These are phyloP conservation scores for Eudemis profundana DNA, from an alignment of 2,888 invertebrate genomes.

Conservation along the genomic window DNA sequence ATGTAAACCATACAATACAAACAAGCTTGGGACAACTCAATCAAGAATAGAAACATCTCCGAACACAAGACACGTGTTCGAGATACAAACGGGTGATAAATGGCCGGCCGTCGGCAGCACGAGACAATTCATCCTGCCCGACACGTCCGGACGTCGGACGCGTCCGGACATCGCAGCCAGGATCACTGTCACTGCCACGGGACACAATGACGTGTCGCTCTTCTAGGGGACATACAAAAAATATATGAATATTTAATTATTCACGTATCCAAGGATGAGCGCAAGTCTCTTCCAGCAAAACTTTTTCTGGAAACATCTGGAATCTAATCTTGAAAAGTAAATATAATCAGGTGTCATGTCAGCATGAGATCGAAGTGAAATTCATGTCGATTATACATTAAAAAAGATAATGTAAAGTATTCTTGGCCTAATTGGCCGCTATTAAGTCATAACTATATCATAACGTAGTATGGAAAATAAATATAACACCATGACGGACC, in stretches of 20 bases:
- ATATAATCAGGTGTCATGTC: too few species aligned
- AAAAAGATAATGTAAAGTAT: too few species aligned
- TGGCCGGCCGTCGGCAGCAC: conserved; percentile 15
- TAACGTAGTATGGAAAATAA: too few species aligned
- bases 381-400: too few species aligned
- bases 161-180: not conserved
- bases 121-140: conserved; percentile 35
- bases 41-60: conserved; percentile 9
- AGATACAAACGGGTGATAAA: conserved; percentile 36
- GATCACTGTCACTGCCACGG: conserved; percentile 9
- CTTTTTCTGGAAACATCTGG: too few species aligned
- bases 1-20: too few species aligned
- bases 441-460: too few species aligned
- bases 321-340: too few species aligned
- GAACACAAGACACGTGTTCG: conserved; percentile 19
- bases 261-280: too few species aligned
- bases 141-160: conserved; percentile 2
- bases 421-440: too few species aligned
- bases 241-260: not conserved
- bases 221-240: not conserved
- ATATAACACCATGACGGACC: not conserved
- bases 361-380: too few species aligned
- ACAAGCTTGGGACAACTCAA: not conserved
- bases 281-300: too few species aligned
- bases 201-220: conserved; percentile 12